phyloP scores from a whole-genome alignment of 2,888 invertebrate species.

The Tetheella fluctuosa region DNA sequence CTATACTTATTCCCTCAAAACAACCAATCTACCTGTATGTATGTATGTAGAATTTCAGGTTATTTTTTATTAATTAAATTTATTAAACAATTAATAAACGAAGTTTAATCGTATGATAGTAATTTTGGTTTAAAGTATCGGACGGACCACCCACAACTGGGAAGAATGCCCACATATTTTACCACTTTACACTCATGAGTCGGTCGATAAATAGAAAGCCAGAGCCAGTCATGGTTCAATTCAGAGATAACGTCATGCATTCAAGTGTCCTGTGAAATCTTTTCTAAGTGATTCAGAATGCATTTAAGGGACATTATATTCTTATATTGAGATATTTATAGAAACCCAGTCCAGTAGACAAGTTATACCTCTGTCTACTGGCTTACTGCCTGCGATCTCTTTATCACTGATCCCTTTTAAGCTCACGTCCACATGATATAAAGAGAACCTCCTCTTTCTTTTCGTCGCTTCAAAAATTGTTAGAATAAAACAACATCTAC shows the following conservation, averaged over 20 bases:
- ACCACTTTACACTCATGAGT: conserved; percentile 35
- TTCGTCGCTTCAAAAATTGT: background rate
- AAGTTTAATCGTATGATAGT: too few relatives aligned
- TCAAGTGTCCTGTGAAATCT: conserved; percentile 36
- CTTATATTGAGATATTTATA: background rate
- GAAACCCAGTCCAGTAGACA: conserved; percentile 16
- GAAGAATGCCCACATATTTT: conserved; percentile 18
- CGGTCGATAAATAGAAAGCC: conserved; percentile 42
- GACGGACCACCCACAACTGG: conserved; percentile 34
- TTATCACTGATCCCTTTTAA: too few relatives aligned
- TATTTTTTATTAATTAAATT: too few relatives aligned
- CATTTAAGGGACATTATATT: conserved; percentile 15
- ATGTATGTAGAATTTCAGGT: too few relatives aligned
- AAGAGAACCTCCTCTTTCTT: too few relatives aligned
- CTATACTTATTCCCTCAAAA: too few relatives aligned
- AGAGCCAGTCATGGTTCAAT: conserved; percentile 33
- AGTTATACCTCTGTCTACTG: conserved; percentile 24
- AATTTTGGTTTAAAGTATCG: conserved; percentile 14
- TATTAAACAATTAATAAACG: too few relatives aligned
- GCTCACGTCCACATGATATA: background rate
- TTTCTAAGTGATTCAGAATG: conserved; percentile 24
- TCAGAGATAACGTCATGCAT: conserved; percentile 33
- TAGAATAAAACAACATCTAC: too few relatives aligned
- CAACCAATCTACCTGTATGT: too few relatives aligned
- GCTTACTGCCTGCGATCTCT: too few relatives aligned